Base-by-base conservation (phyloP, 2,797 vertebrate genomes). In the Heliangelus exortis region DNA sequence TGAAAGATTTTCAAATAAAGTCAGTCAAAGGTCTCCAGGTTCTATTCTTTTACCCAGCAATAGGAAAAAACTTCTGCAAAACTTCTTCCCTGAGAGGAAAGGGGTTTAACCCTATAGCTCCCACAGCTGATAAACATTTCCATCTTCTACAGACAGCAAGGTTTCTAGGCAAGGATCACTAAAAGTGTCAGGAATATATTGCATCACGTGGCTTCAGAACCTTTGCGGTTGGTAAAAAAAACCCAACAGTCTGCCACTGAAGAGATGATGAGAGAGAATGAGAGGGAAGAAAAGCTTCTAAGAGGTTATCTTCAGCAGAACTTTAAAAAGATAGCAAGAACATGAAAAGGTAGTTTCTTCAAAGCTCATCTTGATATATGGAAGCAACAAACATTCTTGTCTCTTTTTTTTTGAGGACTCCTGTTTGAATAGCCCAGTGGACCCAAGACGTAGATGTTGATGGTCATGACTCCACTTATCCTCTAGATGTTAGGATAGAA, bases 61-160 rank as follows among this genome's bases (percentile, higher is more conserved):
- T 28, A 78, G 41, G 80, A 95, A 91, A 53, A 50, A 91, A 80
- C 47, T 90, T 68, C 66, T 78, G 54, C 48, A 87, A 89, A 96
- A 73, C 34, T 66, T 71, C 28, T n/a, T 61, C 33, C 45, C 10
- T 1, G 2, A n/a, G 28, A 91, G 12, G 23, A 95, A 88, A 81
- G 3, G 4, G 20, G 17, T 95, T 84, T 90, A 96, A 94, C 47
- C 50, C 48, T 72, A 17, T 28, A 74, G 48, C 22, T 91, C 72
- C 87, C 50, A 77, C 36, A 88, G 73, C 58, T 81, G 65, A 63
- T 29, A 71, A 71, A 75, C 80, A 87, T 47, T 78, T 94, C 88
- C 3, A 88, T 72, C 73, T 87, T 94, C 58, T 12, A 62, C 23
- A 36, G 71, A 7, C 54, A 93, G 68, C 36, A 81, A 65, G 31